A percentile compares a stretch with the other conserved stretches of the same genome.
These are phyloP conservation scores for Lophochroa leadbeateri DNA, from an alignment of 2,113 vertebrate genomes.

Conservation along the genomic window DNA sequence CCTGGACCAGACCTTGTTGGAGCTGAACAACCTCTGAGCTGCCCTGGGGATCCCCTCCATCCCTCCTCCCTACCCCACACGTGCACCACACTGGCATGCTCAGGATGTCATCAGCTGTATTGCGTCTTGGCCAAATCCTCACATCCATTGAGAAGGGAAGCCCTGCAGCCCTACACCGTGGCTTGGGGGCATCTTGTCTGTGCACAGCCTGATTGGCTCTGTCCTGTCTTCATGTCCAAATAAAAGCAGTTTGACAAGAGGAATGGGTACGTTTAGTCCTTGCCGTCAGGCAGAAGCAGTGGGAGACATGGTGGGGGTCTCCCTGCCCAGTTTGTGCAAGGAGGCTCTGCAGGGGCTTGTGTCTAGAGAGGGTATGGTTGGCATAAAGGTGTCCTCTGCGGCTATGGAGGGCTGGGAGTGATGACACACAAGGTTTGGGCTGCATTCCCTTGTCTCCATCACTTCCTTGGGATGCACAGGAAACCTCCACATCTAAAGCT, in stretches of 20 bases:
- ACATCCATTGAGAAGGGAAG: constrained; percentile 41
- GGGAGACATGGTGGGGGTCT: background rate
- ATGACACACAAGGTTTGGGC: rapidly evolving
- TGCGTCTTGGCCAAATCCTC: constrained; percentile 29
- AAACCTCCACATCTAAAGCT: background rate
- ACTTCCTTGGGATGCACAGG: background rate
- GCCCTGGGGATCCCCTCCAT: background rate
- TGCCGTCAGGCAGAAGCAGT: background rate
- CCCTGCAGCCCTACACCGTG: background rate
- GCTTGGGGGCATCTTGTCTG: constrained; percentile 3
- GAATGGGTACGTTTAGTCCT: background rate
- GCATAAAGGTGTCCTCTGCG: background rate
- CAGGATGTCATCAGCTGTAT: constrained; percentile 22
- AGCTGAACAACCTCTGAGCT: constrained; percentile 95
- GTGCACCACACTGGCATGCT: constrained; percentile 18
- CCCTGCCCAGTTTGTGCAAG: background rate
- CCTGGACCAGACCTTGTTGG: constrained; percentile 94
- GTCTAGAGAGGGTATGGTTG: background rate
- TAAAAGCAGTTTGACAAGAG: constrained; percentile 63
- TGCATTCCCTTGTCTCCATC: background rate
- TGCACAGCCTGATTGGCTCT: constrained; percentile 36
- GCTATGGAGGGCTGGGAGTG: rapidly evolving
- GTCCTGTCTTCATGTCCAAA: constrained; percentile 48
- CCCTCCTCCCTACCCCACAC: constrained; percentile 23
- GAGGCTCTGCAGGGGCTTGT: background rate